These are phyloP conservation scores for Halictus ligatus DNA, from an alignment of 2,888 invertebrate genomes.

Conservation along the genomic window DNA sequence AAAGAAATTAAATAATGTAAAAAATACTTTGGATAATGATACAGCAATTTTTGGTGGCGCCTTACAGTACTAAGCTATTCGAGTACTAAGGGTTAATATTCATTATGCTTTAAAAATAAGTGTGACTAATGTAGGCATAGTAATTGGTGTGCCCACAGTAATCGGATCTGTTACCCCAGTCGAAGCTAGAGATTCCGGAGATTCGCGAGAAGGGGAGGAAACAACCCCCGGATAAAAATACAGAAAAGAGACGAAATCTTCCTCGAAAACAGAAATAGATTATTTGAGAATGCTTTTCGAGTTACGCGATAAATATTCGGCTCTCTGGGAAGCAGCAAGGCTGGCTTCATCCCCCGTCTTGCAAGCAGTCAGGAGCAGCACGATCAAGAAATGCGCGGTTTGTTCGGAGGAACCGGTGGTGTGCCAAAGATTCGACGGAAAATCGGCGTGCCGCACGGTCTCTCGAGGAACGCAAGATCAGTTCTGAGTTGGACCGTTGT, in stretches of 20 bases:
- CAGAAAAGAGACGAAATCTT: not conserved
- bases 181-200: not conserved
- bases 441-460: not conserved
- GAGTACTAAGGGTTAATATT: too few relatives aligned
- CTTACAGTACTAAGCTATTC: too few relatives aligned
- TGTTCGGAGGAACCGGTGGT: not conserved
- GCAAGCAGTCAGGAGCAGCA: not conserved
- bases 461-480: not conserved
- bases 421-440: not conserved
- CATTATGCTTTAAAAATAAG: too few relatives aligned
- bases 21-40: too few relatives aligned
- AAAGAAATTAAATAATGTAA: too few relatives aligned
- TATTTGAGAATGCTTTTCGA: not conserved
- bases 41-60: too few relatives aligned
- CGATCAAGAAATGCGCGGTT: not conserved
- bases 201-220: not conserved
- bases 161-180: too few relatives aligned
- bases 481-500: constrained; percentile 10
- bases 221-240: not conserved
- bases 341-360: not conserved
- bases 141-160: too few relatives aligned
- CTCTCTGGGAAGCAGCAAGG: not conserved
- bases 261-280: not conserved
- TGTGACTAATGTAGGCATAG: too few relatives aligned
- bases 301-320: not conserved